Base-by-base conservation (phyloP, 2,113 vertebrate species). In the Pholis gunnellus region DNA sequence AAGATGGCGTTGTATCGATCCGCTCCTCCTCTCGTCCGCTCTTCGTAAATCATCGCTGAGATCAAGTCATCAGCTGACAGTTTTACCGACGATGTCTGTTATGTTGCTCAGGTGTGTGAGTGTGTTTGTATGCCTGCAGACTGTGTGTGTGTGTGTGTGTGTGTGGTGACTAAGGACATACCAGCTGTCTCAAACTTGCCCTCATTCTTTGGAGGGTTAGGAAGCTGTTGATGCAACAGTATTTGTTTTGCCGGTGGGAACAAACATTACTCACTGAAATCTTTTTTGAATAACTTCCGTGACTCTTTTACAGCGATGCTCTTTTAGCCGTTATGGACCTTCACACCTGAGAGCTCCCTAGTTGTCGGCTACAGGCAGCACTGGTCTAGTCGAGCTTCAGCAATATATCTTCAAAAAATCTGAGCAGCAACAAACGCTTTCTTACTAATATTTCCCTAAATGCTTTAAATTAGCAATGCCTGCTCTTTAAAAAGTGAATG, bases 61-160 rank as follows among this genome's bases (percentile, higher is more conserved):
- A 66, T 66, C 57, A 20, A 13, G 42, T 61, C 70, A 44, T 15
- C 9, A 52, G 36, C 36, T 29, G 60, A 34, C 61, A 38, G 73
- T n/a, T 75, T 70, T n/a, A 61, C 20, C 34, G 54, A 10, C 63
- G 18, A 22, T 31, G 54, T 18, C n/a, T 66, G 40, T 70, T 48
- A 22, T 76, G 42, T 20, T 52, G 42, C 25, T 38, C 67, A 56
- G 71, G 72, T 72, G 40, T 63, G 83, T 56, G 54, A 2, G 60
- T 72, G 44, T 68, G 34, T 78, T 25, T 50, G 11, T 42, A 13
- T 7, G 38, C 44, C 18, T 70, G 27, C 25, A 34, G 46, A 38
- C 18, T 27, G 13, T 27, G n/a, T 27, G 54, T 14, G 56, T 15
- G 25, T 29, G 25, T 29, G 56, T 27, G 56, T 27, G 56, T 29